Evolutionary conservation across 2,113 vertebrate species (phyloP).

Genomic region (Climacteris rufus): DNA sequence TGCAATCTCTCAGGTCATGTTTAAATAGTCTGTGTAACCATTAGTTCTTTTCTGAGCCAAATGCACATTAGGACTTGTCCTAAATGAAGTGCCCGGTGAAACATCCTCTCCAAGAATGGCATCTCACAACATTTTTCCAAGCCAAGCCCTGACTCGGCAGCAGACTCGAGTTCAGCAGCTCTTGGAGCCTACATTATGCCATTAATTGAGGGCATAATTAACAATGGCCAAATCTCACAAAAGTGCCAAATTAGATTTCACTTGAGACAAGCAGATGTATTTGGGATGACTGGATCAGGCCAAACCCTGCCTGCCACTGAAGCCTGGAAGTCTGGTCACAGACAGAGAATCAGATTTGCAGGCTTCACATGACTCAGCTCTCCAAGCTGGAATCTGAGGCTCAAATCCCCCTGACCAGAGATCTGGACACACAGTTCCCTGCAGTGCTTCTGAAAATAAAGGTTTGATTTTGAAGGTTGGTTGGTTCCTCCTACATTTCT

Average conservation of each 20-base stretch:
- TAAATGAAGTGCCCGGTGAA: not conserved
- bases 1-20: not conserved
- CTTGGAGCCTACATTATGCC: not conserved
- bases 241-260: constrained; percentile 53
- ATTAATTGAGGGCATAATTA: constrained; percentile 34
- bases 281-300: constrained; percentile 17
- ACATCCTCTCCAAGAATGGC: not conserved
- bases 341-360: not conserved
- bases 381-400: not conserved
- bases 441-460: not conserved
- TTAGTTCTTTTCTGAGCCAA: not conserved
- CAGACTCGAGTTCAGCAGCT: not conserved
- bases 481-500: not conserved
- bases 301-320: not conserved
- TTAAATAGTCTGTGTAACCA: not conserved
- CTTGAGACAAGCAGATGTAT: constrained; percentile 15
- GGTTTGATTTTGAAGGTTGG: not conserved
- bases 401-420: not conserved
- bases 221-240: not conserved
- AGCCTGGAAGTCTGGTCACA: constrained; percentile 7
- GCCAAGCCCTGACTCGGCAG: not conserved
- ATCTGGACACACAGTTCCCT: not conserved
- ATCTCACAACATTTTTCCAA: not conserved
- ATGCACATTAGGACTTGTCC: constrained; percentile 8
- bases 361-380: constrained; percentile 21